Evolutionary conservation across 2,888 invertebrate genomes (phyloP), one percentile per base, ranked within the genome.

Genomic region (Chloromyia formosa): DNA sequence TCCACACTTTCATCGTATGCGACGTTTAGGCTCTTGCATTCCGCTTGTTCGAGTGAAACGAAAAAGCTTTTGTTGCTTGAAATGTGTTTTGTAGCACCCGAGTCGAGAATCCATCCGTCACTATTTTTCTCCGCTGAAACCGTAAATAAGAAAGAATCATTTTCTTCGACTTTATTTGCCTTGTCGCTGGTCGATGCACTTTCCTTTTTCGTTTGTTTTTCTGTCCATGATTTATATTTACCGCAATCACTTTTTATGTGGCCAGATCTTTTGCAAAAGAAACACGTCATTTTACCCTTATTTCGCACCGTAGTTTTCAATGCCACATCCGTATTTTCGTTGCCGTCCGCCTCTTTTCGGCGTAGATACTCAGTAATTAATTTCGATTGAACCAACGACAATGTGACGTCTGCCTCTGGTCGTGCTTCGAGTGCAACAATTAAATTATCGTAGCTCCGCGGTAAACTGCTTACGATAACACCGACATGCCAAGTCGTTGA

Each of bases 21-120:
- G 9, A 16, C 54, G 54, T 54, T 7, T 54, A 7, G 16, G n/a
- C 54, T 54, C 54, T 5, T 16, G 54, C 54, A 7, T 54, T 54
- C 16, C 54, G 54, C 54, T 54, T 54, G 54, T 14, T 54, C 54
- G 54, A 54, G 54, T 54, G 54, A 54, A 54, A 54, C 54, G 16
- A 54, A 54, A n/a, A 54, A 54, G n/a, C 5, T 16, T 54, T 54
- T 54, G 54, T 54, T 54, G 54, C 54, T 54, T 14, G 12, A 54
- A n/a, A 54, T 54, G 54, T 54, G 54, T 54, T 54, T 54, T 16
- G 54, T n/a, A 54, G 54, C 54, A 54, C 54, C 16, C 16, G 54
- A 54, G n/a, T 54, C 54, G 54, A 54, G 54, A 54, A 54, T 42
- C 45, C 45, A 42, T 42, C 12, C 45, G 45, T n/a, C n/a, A n/a